Evolutionary conservation across 2,113 vertebrate genomes (phyloP).

Genomic region (Antennarius striatus): DNA sequence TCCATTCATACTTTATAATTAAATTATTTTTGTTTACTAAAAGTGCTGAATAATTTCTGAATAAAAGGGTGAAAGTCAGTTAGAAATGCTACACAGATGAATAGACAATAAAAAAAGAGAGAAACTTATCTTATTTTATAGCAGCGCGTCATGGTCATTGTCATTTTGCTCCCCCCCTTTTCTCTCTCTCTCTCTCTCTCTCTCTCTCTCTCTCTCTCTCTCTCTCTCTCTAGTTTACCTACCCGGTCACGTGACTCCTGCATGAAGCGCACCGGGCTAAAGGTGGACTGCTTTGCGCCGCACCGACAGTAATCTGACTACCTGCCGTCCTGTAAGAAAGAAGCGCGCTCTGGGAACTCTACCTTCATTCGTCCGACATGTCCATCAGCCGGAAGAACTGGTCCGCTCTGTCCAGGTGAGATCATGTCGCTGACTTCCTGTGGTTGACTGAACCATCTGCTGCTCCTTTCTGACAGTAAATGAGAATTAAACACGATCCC

Average conservation of each 20-base stretch:
- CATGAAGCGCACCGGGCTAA: constrained; percentile 76
- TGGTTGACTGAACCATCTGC: background rate
- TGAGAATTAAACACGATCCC: background rate
- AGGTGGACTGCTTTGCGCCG: constrained; percentile 74
- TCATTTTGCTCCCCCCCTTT: too few relatives aligned
- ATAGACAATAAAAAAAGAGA: too few relatives aligned
- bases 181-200: background rate
- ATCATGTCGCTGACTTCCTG: background rate
- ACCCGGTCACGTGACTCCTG: constrained; percentile 81
- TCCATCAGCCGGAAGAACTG: constrained; percentile 87
- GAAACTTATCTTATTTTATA: too few relatives aligned
- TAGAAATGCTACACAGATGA: too few relatives aligned
- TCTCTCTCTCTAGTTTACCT: constrained; percentile 51
- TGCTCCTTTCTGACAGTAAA: background rate
- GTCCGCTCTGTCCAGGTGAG: constrained; percentile 92
- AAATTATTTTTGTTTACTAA: too few relatives aligned
- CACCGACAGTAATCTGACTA: constrained; percentile 35
- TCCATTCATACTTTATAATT: too few relatives aligned
- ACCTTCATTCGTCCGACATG: constrained; percentile 70
- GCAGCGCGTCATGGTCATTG: too few relatives aligned
- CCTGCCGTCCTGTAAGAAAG: constrained; percentile 12
- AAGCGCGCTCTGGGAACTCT: constrained; percentile 9
- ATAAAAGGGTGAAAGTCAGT: too few relatives aligned
- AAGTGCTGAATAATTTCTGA: too few relatives aligned
- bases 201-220: constrained; percentile 17